These are phyloP conservation scores for Cryptotis parvus DNA, from an alignment of 2,113 vertebrate species.

Conservation along the genomic window DNA sequence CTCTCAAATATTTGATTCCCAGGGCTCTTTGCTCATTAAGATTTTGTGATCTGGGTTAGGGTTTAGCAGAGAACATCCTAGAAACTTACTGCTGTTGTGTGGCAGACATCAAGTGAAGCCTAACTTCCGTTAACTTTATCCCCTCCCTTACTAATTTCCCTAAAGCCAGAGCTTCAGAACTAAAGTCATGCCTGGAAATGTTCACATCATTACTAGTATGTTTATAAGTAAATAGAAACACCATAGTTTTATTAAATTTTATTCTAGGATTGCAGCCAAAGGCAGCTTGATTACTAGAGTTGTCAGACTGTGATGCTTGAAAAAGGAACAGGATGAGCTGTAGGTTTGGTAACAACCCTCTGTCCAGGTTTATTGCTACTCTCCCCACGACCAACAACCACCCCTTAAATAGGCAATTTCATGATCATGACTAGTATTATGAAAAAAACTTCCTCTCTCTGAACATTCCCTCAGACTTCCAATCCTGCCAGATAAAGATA, in stretches of 20 bases:
- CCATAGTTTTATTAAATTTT: not conserved
- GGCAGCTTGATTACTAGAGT: not conserved
- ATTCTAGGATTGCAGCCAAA: not conserved
- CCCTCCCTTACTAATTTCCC: not conserved
- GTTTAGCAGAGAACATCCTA: not conserved
- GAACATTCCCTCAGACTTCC: not conserved
- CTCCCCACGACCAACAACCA: rapidly evolving
- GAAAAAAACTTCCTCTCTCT: not conserved
- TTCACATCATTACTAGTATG: not conserved
- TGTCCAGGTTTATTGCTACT: not conserved
- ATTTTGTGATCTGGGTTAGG: not conserved
- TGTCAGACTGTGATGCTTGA: not conserved
- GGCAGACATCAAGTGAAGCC: not conserved
- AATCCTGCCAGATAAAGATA: not conserved
- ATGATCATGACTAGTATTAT: not conserved
- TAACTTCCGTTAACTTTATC: not conserved
- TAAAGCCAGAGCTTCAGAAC: not conserved
- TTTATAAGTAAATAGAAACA: not conserved
- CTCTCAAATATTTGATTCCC: not conserved
- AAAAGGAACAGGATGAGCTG: not conserved
- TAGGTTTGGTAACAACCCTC: not conserved
- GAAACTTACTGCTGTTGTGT: not conserved
- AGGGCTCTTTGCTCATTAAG: not conserved
- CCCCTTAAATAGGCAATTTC: not conserved
- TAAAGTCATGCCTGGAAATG: not conserved